Conservation (phyloP, 2,113 vertebrate genomes). For the Psilopogon haemacephalus region DNA sequence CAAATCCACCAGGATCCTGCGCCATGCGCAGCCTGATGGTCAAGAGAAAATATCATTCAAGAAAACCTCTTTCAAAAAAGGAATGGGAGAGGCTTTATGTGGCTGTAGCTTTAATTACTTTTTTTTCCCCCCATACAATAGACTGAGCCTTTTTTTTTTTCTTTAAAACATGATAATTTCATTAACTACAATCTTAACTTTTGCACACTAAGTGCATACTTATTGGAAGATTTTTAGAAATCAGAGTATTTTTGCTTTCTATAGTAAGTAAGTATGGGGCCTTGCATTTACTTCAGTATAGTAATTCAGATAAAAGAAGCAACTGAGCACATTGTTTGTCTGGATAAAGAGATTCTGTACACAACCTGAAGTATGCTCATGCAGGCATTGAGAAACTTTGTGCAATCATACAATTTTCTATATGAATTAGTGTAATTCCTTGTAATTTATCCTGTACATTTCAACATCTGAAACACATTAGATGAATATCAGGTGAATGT, state of each 20-base stretch:
- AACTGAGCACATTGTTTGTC: conserved; percentile 5
- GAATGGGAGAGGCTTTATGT: neutral
- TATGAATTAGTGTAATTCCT: conserved; percentile 43
- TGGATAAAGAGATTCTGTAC: conserved; percentile 18
- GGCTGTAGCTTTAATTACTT: neutral
- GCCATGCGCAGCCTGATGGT: neutral
- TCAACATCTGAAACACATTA: conserved; percentile 37
- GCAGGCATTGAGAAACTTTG: conserved; percentile 51
- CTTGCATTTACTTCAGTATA: conserved; percentile 14
- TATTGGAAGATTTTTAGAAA: neutral
- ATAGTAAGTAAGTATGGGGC: neutral
- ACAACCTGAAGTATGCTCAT: conserved; percentile 19
- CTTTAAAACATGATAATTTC: neutral
- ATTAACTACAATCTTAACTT: neutral
- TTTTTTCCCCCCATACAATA: neutral
- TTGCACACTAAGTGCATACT: neutral
- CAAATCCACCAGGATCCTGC: neutral
- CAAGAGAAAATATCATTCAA: conserved; percentile 3
- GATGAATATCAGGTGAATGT: conserved; percentile 1
- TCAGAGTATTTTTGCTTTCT: neutral
- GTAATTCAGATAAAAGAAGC: conserved; percentile 12
- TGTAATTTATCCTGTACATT: conserved; percentile 23
- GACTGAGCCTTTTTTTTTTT: neutral
- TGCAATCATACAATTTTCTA: conserved; percentile 53
- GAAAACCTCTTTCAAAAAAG: neutral